These are phyloP conservation scores for Pygoscelis antarcticus DNA, from an alignment of 2,113 vertebrate species.

Conservation along the genomic window DNA sequence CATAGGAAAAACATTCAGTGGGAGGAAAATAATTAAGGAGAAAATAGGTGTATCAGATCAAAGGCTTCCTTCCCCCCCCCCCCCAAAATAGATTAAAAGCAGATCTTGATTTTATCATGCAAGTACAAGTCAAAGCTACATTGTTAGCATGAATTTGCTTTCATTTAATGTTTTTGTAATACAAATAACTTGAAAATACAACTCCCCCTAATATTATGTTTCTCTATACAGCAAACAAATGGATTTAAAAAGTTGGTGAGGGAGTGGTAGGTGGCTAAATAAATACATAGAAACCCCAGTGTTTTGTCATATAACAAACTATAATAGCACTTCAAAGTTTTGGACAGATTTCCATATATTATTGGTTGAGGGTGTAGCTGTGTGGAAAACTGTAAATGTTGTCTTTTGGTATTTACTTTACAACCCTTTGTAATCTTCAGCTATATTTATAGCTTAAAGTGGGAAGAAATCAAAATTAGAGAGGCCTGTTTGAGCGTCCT, in stretches of 20 bases:
- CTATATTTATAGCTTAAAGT: constrained; percentile 51
- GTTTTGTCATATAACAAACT: constrained; percentile 14
- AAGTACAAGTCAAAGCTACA: neutral
- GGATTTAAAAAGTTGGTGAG: neutral
- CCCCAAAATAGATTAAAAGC: neutral
- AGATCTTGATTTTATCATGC: neutral
- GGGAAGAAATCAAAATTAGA: constrained; percentile 64
- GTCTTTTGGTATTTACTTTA: constrained; percentile 59
- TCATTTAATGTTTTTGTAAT: neutral
- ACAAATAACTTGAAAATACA: constrained; percentile 7
- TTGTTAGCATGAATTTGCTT: neutral
- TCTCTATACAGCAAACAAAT: neutral
- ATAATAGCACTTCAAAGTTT: constrained; percentile 60
- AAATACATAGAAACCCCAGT: constrained; percentile 19
- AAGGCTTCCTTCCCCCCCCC: neutral
- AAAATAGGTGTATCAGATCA: neutral
- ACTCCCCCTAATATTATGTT: neutral
- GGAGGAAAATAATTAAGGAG: neutral
- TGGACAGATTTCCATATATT: constrained; percentile 41
- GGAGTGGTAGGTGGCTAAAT: constrained; percentile 35
- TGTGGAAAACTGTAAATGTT: constrained; percentile 40
- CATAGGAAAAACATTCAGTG: neutral
- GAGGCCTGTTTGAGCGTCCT: constrained; percentile 10
- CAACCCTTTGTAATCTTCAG: constrained; percentile 45
- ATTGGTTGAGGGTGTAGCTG: constrained; percentile 56